Evolutionary conservation across 2,888 invertebrate species (phyloP).

Genomic region (Ophion slaviceki): DNA sequence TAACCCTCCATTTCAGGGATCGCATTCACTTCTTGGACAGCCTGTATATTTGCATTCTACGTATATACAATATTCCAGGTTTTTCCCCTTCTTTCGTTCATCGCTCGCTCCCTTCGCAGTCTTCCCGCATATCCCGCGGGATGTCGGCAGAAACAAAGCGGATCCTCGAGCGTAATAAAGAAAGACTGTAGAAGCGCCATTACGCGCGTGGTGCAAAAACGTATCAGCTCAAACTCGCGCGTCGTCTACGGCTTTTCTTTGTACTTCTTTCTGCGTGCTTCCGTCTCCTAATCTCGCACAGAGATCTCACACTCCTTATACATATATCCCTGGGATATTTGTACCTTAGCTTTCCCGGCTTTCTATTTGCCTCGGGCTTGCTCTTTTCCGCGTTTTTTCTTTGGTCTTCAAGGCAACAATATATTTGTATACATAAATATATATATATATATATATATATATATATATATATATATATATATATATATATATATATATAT

Average conservation of each 20-base stretch:
- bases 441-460: neutral
- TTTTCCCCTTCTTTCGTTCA: constrained; percentile 19
- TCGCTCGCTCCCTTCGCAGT: constrained; percentile 50
- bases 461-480: too few species aligned
- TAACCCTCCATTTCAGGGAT: too few species aligned
- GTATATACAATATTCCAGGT: constrained; percentile 7
- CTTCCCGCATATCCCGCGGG: constrained; percentile 63
- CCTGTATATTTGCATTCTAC: neutral
- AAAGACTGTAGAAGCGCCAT: constrained; percentile 58
- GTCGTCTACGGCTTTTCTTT: constrained; percentile 55
- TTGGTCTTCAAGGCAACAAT: neutral
- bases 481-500: neutral
- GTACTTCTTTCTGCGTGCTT: constrained; percentile 30
- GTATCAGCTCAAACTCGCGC: constrained; percentile 70
- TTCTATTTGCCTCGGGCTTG: constrained; percentile 12
- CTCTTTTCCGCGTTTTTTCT: neutral
- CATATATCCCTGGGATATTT: constrained; percentile 11
- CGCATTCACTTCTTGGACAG: too few species aligned
- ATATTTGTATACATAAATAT: too few species aligned
- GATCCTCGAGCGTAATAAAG: constrained; percentile 81
- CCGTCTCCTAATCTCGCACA: constrained; percentile 18
- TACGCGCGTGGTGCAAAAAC: constrained; percentile 72
- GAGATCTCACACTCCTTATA: constrained; percentile 9
- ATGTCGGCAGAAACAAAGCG: constrained; percentile 79
- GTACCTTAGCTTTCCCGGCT: neutral